phyloP scores from a whole-genome alignment of 2,888 invertebrate genomes.

The Mechanitis messenoides region DNA sequence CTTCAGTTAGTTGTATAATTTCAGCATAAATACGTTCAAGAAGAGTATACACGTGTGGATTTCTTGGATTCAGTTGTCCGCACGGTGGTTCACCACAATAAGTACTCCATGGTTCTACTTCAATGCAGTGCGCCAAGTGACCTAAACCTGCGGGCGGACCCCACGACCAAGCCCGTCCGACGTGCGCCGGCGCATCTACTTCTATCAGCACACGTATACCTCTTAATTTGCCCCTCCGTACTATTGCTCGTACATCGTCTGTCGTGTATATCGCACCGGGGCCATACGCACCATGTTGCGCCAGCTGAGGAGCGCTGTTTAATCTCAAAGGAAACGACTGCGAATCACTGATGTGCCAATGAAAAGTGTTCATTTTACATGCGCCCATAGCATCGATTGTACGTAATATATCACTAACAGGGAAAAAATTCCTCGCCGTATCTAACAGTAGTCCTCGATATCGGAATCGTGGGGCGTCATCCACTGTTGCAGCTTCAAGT shows the following conservation, averaged over 20 bases:
- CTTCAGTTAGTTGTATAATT: constrained; percentile 82
- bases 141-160: constrained; percentile 85
- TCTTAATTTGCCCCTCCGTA: constrained; percentile 85
- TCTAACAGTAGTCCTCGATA: constrained; percentile 94
- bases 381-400: constrained; percentile 92
- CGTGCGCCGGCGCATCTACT: constrained; percentile 93
- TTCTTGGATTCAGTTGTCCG: constrained; percentile 89
- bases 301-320: constrained; percentile 84
- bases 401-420: constrained; percentile 81
- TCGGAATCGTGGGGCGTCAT: constrained; percentile 84
- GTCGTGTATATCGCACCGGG: constrained; percentile 85
- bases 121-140: constrained; percentile 87
- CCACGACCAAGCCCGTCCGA: constrained; percentile 92
- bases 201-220: constrained; percentile 93
- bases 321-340: constrained; percentile 94
- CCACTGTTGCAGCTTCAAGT: constrained; percentile 80
- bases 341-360: constrained; percentile 94
- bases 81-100: constrained; percentile 92
- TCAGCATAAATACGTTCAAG: constrained; percentile 85
- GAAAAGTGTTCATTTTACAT: constrained; percentile 93
- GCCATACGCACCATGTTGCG: constrained; percentile 90
- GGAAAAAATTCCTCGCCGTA: constrained; percentile 92
- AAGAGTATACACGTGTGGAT: constrained; percentile 84
- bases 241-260: constrained; percentile 82
- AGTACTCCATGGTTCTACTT: constrained; percentile 86